Evolutionary conservation across 2,797 vertebrate species (phyloP).

Genomic region (Picus viridis): DNA sequence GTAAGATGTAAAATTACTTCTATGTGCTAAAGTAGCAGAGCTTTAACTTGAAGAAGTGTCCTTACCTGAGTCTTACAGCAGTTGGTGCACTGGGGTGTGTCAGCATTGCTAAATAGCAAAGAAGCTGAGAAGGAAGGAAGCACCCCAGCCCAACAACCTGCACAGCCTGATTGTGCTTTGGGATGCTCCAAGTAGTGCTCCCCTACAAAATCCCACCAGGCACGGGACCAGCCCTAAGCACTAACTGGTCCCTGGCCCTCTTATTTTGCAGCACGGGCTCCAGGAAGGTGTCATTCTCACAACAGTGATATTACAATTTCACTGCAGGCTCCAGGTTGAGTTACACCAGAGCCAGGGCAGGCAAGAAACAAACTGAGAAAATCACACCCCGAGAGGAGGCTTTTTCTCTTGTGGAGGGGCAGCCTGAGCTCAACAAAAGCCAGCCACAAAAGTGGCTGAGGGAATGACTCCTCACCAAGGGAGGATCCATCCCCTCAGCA

Average conservation of each 20-base stretch:
- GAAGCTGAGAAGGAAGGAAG: not conserved
- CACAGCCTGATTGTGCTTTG: not conserved
- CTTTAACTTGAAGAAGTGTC: not conserved
- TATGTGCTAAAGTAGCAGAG: not conserved
- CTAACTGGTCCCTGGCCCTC: not conserved
- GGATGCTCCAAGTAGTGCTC: not conserved
- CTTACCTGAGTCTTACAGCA: not conserved
- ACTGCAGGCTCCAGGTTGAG: not conserved
- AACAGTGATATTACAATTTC: not conserved
- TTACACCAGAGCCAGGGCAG: not conserved
- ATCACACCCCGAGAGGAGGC: not conserved
- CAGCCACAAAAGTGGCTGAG: not conserved
- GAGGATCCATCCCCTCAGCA: rapidly evolving
- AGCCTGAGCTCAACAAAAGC: not conserved
- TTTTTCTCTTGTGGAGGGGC: not conserved
- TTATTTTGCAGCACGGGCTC: not conserved
- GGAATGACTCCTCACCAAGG: not conserved
- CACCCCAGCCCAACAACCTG: not conserved
- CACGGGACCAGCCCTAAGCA: not conserved
- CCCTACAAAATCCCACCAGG: not conserved
- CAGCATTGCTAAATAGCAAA: not conserved
- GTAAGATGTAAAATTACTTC: not conserved
- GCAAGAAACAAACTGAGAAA: not conserved
- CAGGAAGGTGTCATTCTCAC: not conserved
- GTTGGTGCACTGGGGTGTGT: no score